Conservation (phyloP, 2,797 vertebrate species). For the Halcyon smyrnensis region DNA sequence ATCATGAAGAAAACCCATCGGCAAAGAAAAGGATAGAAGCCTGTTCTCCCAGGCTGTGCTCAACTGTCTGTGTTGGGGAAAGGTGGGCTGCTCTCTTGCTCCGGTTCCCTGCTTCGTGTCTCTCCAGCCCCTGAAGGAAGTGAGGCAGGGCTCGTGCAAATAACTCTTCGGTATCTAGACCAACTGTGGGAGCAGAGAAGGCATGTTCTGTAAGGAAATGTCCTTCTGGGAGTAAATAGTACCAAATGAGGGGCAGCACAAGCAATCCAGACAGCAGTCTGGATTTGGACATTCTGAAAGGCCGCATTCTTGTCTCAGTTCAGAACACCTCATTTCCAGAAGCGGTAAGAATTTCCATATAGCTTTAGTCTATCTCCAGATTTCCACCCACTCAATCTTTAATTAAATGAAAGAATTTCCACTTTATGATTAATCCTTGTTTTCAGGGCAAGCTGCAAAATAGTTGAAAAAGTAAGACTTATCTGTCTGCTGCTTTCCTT, state of each 20-base stretch:
- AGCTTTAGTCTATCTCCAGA: constrained; percentile 11
- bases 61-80: neutral
- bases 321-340: neutral
- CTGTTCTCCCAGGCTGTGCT: neutral
- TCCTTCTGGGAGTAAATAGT: neutral
- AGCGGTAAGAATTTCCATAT: neutral
- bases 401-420: constrained; percentile 68
- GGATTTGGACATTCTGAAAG: neutral
- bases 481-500: constrained; percentile 56
- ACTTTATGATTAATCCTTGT: constrained; percentile 63
- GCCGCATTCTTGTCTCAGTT: neutral
- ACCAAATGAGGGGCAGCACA: neutral
- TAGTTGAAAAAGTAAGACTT: constrained; percentile 66
- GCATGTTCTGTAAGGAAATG: neutral
- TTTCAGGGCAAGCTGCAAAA: constrained; percentile 55
- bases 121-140: neutral
- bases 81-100: neutral
- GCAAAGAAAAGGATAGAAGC: neutral
- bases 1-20: neutral
- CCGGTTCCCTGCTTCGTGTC: neutral
- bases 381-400: constrained; percentile 47
- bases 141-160: neutral
- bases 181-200: neutral
- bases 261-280: neutral
- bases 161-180: neutral